Conservation (phyloP, 2,888 invertebrate species). For the Drosophila mayaguana region DNA sequence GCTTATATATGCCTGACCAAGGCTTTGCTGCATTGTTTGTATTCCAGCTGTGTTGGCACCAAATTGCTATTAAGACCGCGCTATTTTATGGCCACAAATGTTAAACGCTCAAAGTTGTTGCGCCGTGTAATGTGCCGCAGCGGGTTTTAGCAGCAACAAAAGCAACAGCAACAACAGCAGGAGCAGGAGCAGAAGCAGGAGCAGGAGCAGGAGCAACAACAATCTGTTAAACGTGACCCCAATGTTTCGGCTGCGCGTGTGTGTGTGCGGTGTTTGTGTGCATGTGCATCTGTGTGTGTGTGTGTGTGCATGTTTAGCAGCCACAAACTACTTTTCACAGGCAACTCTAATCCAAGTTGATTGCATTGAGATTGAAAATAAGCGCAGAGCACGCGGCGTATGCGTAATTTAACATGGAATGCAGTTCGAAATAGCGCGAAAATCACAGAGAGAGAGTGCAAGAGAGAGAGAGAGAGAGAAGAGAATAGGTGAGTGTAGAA, state of each 20-base stretch:
- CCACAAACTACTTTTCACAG: slow-evolving; percentile 22
- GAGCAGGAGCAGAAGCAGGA: not conserved
- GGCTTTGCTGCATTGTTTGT: slow-evolving; percentile 32
- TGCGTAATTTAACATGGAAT: slow-evolving; percentile 24
- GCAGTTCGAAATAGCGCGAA: not conserved
- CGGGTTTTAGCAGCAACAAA: slow-evolving; percentile 32
- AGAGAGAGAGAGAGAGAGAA: not conserved
- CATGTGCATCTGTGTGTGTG: not conserved
- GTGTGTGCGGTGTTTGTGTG: not conserved
- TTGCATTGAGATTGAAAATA: slow-evolving; percentile 21
- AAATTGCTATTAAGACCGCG: slow-evolving; percentile 64
- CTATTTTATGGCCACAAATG: slow-evolving; percentile 52
- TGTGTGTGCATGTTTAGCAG: slow-evolving; percentile 12
- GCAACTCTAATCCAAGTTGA: slow-evolving; percentile 26
- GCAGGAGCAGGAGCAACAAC: slow-evolving; percentile 1
- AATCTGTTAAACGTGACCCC: slow-evolving; percentile 41
- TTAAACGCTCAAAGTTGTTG: slow-evolving; percentile 27
- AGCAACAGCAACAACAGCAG: slow-evolving; percentile 1
- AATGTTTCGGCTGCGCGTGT: slow-evolving; percentile 20
- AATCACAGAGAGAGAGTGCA: not conserved
- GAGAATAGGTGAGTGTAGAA: not conserved
- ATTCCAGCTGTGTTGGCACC: slow-evolving; percentile 65
- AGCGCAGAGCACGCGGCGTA: slow-evolving; percentile 28
- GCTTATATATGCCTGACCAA: slow-evolving; percentile 8
- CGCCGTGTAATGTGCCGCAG: slow-evolving; percentile 44